Evolutionary conservation across 2,888 invertebrate species (phyloP).

Genomic region (Eucriotettix oculatus): DNA sequence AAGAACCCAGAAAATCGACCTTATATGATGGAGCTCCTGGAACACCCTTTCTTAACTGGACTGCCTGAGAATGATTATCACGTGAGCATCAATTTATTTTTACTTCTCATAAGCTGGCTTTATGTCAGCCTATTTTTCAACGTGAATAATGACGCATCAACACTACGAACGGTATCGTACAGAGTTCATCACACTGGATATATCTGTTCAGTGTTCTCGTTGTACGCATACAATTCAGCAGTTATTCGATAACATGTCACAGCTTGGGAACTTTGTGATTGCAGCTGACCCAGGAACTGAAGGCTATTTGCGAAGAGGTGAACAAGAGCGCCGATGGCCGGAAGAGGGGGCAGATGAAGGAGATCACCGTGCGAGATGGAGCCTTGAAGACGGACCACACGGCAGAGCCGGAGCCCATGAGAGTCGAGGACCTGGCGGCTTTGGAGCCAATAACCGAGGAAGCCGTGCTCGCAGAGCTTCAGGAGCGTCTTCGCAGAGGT

Average conservation of each 20-base stretch:
- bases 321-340: slow-evolving; percentile 18
- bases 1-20: slow-evolving; percentile 78
- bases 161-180: too few species aligned
- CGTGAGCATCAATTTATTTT: slow-evolving; percentile 31
- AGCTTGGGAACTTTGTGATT: slow-evolving; percentile 5
- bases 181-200: too few species aligned
- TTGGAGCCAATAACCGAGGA: slow-evolving; percentile 60
- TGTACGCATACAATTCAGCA: too few species aligned
- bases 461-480: slow-evolving; percentile 46
- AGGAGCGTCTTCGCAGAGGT: slow-evolving; percentile 47
- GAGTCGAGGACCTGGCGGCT: slow-evolving; percentile 68
- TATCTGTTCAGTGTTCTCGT: too few species aligned
- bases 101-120: too few species aligned
- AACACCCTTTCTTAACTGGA: slow-evolving; percentile 67
- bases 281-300: slow-evolving; percentile 55
- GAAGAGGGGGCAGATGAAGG: background rate
- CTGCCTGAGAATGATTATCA: slow-evolving; percentile 66
- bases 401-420: slow-evolving; percentile 49
- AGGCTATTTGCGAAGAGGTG: slow-evolving; percentile 35
- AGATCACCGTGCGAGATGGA: slow-evolving; percentile 7
- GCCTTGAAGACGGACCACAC: slow-evolving; percentile 12
- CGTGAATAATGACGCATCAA: too few species aligned
- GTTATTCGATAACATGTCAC: too few species aligned
- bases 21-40: slow-evolving; percentile 59
- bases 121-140: too few species aligned